A percentile compares a stretch with the other conserved stretches of the same genome.
Evolutionary conservation across 2,113 vertebrate species (phyloP).

Genomic region (Calyptomena viridis): DNA sequence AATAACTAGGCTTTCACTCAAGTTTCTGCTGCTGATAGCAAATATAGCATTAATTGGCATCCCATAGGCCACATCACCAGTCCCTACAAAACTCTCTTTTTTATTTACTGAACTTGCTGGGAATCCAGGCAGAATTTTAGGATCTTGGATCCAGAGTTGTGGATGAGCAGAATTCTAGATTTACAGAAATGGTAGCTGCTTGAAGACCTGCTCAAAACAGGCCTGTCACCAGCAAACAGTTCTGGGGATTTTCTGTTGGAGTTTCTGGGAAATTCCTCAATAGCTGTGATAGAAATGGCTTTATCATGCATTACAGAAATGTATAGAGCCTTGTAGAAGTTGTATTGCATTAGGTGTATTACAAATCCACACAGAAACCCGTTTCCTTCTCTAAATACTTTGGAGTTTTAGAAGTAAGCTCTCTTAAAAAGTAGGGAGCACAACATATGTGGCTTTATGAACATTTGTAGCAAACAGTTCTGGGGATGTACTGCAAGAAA

Average conservation of each 20-base stretch:
- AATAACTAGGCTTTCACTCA: not conserved
- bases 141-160: not conserved
- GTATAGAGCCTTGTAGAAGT: not conserved
- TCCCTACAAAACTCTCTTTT: fast-evolving
- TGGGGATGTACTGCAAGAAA: not conserved
- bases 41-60: not conserved
- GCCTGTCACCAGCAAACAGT: not conserved
- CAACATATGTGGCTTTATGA: not conserved
- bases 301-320: not conserved
- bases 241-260: not conserved
- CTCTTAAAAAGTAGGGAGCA: not conserved
- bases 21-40: not conserved
- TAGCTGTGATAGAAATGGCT: not conserved
- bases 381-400: not conserved
- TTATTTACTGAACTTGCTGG: not conserved
- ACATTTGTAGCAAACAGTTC: not conserved
- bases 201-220: not conserved
- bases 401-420: not conserved
- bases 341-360: not conserved
- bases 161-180: not conserved
- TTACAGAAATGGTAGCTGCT: not conserved
- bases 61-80: not conserved
- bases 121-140: not conserved
- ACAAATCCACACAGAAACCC: not conserved
- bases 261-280: not conserved